Conservation (phyloP, 1,140 invertebrate species). For the Eciton burchellii region DNA sequence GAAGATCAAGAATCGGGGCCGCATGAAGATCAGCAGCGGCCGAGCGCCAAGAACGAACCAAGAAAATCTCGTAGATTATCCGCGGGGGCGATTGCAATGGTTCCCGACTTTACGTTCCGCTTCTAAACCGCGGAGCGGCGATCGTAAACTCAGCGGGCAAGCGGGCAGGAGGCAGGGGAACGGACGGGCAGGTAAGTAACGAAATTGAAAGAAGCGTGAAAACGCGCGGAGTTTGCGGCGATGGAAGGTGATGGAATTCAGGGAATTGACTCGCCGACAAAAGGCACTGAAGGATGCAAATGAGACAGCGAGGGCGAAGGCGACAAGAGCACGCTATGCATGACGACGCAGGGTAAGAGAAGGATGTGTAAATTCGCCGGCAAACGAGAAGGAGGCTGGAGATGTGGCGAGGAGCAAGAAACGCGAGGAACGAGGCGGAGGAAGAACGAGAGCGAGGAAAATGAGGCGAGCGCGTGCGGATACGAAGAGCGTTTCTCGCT, state of each 20-base stretch:
- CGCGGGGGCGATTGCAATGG: constrained; percentile 3
- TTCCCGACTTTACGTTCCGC: constrained; percentile 14
- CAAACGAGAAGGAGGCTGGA: not conserved
- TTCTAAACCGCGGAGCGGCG: not conserved
- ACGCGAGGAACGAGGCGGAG: constrained; percentile 41
- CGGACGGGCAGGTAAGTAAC: constrained; percentile 22
- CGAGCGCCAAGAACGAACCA: constrained; percentile 25
- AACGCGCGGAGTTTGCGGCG: constrained; percentile 54
- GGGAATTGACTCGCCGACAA: constrained; percentile 48
- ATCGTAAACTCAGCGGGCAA: constrained; percentile 35
- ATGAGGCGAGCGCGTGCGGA: constrained; percentile 15
- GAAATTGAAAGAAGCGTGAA: constrained; percentile 57
- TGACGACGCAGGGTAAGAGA: constrained; percentile 22
- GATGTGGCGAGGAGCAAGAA: constrained; percentile 1
- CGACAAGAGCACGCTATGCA: constrained; percentile 51
- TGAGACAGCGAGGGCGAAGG: constrained; percentile 68
- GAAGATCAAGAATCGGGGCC: constrained; percentile 22
- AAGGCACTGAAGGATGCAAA: constrained; percentile 73
- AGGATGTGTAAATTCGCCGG: constrained; percentile 50
- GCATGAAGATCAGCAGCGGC: constrained; percentile 49
- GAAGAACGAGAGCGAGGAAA: constrained; percentile 26
- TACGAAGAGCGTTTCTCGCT: constrained; percentile 34
- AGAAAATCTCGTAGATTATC: constrained; percentile 46
- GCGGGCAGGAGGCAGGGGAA: too few relatives aligned
- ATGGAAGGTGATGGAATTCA: constrained; percentile 46